A percentile compares a stretch with the other conserved stretches of the same genome.
Evolutionary conservation across 2,113 vertebrate genomes (phyloP).

Genomic region (Lamprologus tigripictilis): DNA sequence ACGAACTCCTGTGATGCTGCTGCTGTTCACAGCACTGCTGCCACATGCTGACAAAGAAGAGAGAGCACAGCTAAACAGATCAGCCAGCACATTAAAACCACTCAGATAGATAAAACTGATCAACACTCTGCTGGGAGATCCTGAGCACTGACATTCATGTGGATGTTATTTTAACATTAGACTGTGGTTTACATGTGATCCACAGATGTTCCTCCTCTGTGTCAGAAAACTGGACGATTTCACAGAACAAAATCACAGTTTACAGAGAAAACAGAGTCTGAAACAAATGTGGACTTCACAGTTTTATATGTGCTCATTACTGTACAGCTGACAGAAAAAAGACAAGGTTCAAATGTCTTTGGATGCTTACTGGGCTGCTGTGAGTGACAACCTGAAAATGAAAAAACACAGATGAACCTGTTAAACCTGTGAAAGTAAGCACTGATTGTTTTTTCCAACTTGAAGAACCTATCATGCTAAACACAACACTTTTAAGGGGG

Average conservation of each 20-base stretch:
- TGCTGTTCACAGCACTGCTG: accelerated
- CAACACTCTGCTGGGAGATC: neutral
- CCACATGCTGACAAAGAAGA: neutral
- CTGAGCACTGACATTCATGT: neutral
- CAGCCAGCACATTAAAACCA: neutral
- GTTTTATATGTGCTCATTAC: neutral
- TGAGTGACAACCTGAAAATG: neutral
- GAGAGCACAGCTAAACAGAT: neutral
- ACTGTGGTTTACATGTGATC: neutral
- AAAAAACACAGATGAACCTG: neutral
- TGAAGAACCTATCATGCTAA: neutral
- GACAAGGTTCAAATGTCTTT: neutral
- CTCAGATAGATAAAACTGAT: neutral
- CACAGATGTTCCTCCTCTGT: neutral
- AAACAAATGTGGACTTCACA: neutral
- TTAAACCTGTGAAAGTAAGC: neutral
- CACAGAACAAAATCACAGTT: neutral
- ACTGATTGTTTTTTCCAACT: accelerated
- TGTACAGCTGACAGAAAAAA: neutral
- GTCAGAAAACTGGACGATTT: neutral
- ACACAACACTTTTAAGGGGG: neutral
- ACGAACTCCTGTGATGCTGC: neutral
- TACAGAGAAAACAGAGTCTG: neutral
- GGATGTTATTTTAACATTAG: neutral
- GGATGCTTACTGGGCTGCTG: neutral